Conservation (phyloP, 37 sponge, comb jelly and placozoan species). For the Eunapius fragilis region DNA sequence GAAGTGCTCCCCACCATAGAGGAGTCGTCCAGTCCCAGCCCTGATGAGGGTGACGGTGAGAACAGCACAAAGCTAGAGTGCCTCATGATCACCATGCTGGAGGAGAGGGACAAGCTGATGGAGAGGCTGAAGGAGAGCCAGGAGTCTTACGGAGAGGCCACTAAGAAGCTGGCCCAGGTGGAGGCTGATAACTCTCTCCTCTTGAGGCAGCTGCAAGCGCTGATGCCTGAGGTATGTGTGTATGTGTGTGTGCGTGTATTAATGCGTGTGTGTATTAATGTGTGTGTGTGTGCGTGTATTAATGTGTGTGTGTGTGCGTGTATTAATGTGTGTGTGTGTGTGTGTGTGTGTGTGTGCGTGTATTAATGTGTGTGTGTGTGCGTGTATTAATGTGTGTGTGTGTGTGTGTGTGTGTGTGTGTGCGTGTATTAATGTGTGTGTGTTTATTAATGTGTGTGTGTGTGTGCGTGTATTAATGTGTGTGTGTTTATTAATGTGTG, state of each 20-base stretch:
- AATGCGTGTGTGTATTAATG: slow-evolving; percentile 20
- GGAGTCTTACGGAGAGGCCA: slow-evolving; percentile 47
- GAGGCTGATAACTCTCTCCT: slow-evolving; percentile 62
- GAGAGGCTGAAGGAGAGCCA: slow-evolving; percentile 61
- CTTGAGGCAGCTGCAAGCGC: slow-evolving; percentile 67
- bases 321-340: not conserved
- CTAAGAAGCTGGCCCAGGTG: slow-evolving; percentile 46
- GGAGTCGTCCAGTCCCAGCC: slow-evolving; percentile 42
- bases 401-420: not conserved
- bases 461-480: not conserved
- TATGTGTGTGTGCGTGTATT: not conserved
- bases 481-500: not conserved
- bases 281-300: slow-evolving; percentile 27
- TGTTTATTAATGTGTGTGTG: not conserved
- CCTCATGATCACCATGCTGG: slow-evolving; percentile 78
- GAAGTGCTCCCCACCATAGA: slow-evolving; percentile 63
- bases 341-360: not conserved
- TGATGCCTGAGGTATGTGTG: slow-evolving; percentile 55
- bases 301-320: not conserved
- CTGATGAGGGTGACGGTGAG: not conserved
- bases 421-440: not conserved
- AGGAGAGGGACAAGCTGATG: slow-evolving; percentile 78
- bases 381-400: not conserved
- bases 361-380: not conserved
- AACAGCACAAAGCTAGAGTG: slow-evolving; percentile 67